Evolutionary conservation across 2,797 vertebrate genomes (phyloP), one percentile per base, ranked within the genome.

Genomic region (Gymnothorax reevesii): DNA sequence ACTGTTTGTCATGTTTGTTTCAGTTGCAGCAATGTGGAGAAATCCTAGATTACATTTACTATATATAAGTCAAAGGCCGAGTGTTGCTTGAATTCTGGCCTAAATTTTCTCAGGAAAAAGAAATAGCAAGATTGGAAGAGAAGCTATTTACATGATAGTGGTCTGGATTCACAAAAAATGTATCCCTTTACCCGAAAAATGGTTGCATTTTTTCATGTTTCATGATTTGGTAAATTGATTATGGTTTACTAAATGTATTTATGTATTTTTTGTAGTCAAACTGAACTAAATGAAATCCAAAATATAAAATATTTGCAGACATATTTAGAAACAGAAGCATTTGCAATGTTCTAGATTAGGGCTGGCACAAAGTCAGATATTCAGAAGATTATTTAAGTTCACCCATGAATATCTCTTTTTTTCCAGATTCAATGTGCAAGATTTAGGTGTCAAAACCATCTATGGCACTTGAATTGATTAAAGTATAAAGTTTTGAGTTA

Each of bases 401-500:
- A 33, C 71, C 25, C 42, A 7, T 33, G 13, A 75, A 42, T 75
- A 42, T 20, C 25, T 42, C 33, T 42, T 75, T 75, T 33, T 71
- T 75, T 75, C 3, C 25, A 52, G 2, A 79, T 79, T 79, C 75
- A 79, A 79, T 33, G 20, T 42, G 42, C 75, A 52, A 15, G 33
- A 79, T 54, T 54, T 52, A 6, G 17, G 75, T 52, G 75, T 54
- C 75, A 79, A 52, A 52, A 49, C 54, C 27, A 3, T 52, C 27
- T 52, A 79, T 79, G 75, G 54, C 33, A 52, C 75, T 7, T 79
- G 49, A 79, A 79, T 7, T 79, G 75, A 79, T 52, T 79, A 42
- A 79, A 79, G 49, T 79, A 15, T 52, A 54, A 79, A 79, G 33
- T 79, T 79, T 42, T 49, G 49, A 79, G 42, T 79, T 52, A 79